Percentiles rank a stretch among this genome's conserved stretches.
These are phyloP conservation scores for Achroia grisella DNA, from an alignment of 1,140 invertebrate genomes.

Conservation along the genomic window DNA sequence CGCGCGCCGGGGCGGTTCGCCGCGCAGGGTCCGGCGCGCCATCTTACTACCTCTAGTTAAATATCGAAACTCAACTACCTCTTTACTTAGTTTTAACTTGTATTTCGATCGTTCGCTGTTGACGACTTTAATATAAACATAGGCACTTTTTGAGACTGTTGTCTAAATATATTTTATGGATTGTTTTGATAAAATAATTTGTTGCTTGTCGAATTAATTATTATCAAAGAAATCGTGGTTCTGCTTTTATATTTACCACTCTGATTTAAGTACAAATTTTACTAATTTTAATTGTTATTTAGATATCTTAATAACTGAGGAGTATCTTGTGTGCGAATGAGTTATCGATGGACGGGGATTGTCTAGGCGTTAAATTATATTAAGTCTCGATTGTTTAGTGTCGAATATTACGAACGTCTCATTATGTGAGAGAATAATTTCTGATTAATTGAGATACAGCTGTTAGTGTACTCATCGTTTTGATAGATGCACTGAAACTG, in stretches of 20 bases:
- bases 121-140: conserved; percentile 53
- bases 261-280: conserved; percentile 71
- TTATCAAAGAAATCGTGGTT: conserved; percentile 38
- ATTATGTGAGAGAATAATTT: background rate
- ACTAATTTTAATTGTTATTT: conserved; percentile 68
- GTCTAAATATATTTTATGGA: conserved; percentile 69
- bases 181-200: conserved; percentile 58
- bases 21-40: conserved; percentile 64
- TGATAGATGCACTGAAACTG: too few relatives aligned
- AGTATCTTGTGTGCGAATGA: conserved; percentile 40
- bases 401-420: background rate
- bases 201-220: conserved; percentile 53
- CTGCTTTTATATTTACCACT: conserved; percentile 53
- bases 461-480: background rate
- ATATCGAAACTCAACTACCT: conserved; percentile 67
- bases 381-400: background rate
- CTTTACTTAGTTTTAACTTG: conserved; percentile 65
- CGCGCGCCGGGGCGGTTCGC: conserved; percentile 54
- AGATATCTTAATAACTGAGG: conserved; percentile 51
- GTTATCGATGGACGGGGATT: conserved; percentile 14
- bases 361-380: conserved; percentile 25
- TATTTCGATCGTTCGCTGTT: conserved; percentile 55
- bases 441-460: background rate
- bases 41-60: conserved; percentile 48
- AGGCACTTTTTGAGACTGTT: conserved; percentile 64